Conservation (phyloP, 92 coral and sea anemone species). For the Palythoa caribaeorum region DNA sequence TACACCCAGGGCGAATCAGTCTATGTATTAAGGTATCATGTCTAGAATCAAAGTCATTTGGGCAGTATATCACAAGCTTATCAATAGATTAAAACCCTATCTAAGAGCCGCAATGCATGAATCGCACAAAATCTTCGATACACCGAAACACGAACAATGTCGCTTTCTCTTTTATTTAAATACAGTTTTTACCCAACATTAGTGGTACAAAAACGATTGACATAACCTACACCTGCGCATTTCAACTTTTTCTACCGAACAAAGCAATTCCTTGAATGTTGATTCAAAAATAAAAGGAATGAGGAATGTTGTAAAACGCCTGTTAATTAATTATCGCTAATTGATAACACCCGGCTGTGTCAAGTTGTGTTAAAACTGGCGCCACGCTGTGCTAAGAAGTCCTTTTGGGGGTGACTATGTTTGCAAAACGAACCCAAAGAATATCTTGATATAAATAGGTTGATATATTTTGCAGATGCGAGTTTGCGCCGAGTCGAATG, state of each 20-base stretch:
- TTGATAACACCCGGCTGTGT: conserved; percentile 97
- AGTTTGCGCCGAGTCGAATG: conserved; percentile 7
- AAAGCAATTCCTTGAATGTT: conserved; percentile 85
- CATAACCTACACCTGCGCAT: conserved; percentile 71
- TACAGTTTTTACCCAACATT: background rate
- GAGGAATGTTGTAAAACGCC: conserved; percentile 95
- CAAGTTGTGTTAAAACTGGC: conserved; percentile 79
- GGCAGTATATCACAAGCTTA: conserved; percentile 62
- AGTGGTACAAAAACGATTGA: conserved; percentile 65
- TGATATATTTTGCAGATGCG: conserved; percentile 48
- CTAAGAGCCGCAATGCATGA: conserved; percentile 50
- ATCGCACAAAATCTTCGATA: conserved; percentile 4
- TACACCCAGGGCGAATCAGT: conserved; percentile 33
- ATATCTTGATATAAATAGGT: conserved; percentile 20
- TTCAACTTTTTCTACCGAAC: conserved; percentile 72
- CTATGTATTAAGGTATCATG: conserved; percentile 70
- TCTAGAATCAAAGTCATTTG: conserved; percentile 52
- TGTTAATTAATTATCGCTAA: conserved; percentile 98
- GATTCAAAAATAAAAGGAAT: conserved; percentile 75
- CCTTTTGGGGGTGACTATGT: conserved; percentile 70
- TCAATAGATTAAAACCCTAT: conserved; percentile 53
- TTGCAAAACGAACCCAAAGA: conserved; percentile 55
- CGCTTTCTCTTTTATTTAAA: background rate
- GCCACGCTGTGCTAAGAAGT: conserved; percentile 72
- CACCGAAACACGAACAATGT: background rate